These are phyloP conservation scores for Ceratina australensis DNA, from an alignment of 1,140 invertebrate genomes.

Conservation along the genomic window DNA sequence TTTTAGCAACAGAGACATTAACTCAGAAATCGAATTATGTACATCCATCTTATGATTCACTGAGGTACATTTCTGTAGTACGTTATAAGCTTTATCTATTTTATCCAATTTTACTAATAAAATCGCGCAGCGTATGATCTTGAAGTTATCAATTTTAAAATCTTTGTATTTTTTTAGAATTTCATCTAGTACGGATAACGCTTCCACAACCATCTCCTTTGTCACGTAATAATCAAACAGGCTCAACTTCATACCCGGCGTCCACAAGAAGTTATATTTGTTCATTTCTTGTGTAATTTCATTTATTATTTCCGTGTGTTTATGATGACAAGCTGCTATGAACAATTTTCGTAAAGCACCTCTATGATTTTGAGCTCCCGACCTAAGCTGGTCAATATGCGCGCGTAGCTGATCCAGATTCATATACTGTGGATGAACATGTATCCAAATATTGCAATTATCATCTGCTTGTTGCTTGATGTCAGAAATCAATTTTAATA, in stretches of 20 bases:
- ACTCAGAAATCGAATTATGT: slow-evolving; percentile 75
- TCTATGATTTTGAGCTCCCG: slow-evolving; percentile 66
- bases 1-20: slow-evolving; percentile 77
- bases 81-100: slow-evolving; percentile 75
- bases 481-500: not conserved
- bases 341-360: slow-evolving; percentile 80
- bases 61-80: slow-evolving; percentile 75
- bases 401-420: slow-evolving; percentile 77
- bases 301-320: slow-evolving; percentile 77
- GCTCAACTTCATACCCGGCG: slow-evolving; percentile 80
- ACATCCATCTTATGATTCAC: slow-evolving; percentile 67
- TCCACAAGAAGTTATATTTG: slow-evolving; percentile 75
- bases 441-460: not conserved
- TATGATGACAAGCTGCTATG: slow-evolving; percentile 76
- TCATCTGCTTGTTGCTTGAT: not conserved
- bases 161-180: slow-evolving; percentile 74
- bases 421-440: slow-evolving; percentile 78
- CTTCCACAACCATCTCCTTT: slow-evolving; percentile 76
- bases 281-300: slow-evolving; percentile 77
- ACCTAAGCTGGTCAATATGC: slow-evolving; percentile 79
- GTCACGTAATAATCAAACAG: slow-evolving; percentile 80
- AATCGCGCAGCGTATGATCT: slow-evolving; percentile 80
- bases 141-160: slow-evolving; percentile 80
- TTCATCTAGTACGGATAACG: slow-evolving; percentile 75
- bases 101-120: slow-evolving; percentile 78